Evolutionary conservation across 2,888 invertebrate species (phyloP).

Genomic region (Blastobasis lacticolella): DNA sequence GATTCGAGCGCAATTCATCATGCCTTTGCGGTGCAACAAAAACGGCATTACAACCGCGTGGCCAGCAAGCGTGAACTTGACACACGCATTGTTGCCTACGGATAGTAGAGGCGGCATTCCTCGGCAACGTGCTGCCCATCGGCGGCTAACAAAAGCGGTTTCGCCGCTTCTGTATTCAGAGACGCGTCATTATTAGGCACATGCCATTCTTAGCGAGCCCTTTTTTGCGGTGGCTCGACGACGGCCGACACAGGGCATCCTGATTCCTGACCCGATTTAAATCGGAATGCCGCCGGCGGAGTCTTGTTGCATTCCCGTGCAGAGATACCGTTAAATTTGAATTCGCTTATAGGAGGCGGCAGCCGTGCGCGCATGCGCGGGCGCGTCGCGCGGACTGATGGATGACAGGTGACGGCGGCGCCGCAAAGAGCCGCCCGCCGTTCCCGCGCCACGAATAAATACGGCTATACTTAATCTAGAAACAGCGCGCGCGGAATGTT

Average conservation of each 20-base stretch:
- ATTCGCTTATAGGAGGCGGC: slow-evolving; percentile 36
- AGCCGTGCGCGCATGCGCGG: slow-evolving; percentile 21
- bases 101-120: background rate
- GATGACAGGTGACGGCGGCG: slow-evolving; percentile 70
- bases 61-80: too few species aligned
- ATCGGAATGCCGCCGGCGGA: slow-evolving; percentile 44
- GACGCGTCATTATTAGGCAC: slow-evolving; percentile 31
- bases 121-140: background rate
- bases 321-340: slow-evolving; percentile 66
- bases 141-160: background rate
- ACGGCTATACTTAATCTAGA: slow-evolving; percentile 26
- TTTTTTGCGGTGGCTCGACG: slow-evolving; percentile 37
- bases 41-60: too few species aligned
- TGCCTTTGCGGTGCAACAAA: too few species aligned
- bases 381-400: slow-evolving; percentile 64
- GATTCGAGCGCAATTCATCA: too few species aligned
- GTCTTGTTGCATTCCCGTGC: slow-evolving; percentile 60
- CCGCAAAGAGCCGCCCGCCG: slow-evolving; percentile 43
- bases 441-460: slow-evolving; percentile 31
- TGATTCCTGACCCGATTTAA: slow-evolving; percentile 27
- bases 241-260: slow-evolving; percentile 28
- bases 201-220: slow-evolving; percentile 50
- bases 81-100: too few species aligned
- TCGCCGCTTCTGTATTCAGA: slow-evolving; percentile 1
- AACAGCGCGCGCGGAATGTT: slow-evolving; percentile 24